Conservation (phyloP, 2,888 invertebrate species). For the Heteropelma amictum region DNA sequence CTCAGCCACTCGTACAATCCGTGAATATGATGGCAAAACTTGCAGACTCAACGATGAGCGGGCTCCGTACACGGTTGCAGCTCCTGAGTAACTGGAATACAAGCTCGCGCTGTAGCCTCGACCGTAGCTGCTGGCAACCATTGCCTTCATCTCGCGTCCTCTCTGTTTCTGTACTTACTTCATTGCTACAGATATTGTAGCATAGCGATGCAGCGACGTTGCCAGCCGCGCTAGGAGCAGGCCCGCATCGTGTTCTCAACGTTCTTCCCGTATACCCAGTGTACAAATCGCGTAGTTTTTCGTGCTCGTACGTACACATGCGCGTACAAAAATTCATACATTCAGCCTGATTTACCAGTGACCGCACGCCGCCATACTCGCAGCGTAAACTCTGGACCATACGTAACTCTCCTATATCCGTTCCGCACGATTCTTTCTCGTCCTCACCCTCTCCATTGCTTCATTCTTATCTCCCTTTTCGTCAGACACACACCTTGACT, state of each 20-base stretch:
- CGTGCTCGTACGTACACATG: neutral
- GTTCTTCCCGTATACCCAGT: constrained; percentile 6
- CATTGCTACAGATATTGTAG: constrained; percentile 20
- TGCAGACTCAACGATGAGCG: neutral
- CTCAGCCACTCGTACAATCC: too few species aligned
- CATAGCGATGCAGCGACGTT: constrained; percentile 21
- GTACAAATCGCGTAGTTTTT: constrained; percentile 7
- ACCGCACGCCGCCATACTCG: neutral
- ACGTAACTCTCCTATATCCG: neutral
- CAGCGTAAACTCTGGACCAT: neutral
- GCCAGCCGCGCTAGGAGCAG: constrained; percentile 18
- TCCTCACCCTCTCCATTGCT: neutral
- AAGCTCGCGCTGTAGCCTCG: constrained; percentile 5
- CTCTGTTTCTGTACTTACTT: constrained; percentile 20
- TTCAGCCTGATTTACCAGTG: neutral
- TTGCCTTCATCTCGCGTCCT: constrained; percentile 1
- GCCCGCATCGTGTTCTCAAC: constrained; percentile 46
- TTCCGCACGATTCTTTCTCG: neutral
- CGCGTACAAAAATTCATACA: neutral
- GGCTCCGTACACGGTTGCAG: neutral
- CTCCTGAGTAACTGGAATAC: constrained; percentile 17
- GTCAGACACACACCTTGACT: neutral
- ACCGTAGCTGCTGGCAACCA: neutral
- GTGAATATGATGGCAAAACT: constrained; percentile 16
- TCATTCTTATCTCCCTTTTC: constrained; percentile 1